Percentiles rank a stretch among this genome's conserved stretches.
phyloP scores from a whole-genome alignment of 2,113 vertebrate species.

The Catharus fuscescens region DNA sequence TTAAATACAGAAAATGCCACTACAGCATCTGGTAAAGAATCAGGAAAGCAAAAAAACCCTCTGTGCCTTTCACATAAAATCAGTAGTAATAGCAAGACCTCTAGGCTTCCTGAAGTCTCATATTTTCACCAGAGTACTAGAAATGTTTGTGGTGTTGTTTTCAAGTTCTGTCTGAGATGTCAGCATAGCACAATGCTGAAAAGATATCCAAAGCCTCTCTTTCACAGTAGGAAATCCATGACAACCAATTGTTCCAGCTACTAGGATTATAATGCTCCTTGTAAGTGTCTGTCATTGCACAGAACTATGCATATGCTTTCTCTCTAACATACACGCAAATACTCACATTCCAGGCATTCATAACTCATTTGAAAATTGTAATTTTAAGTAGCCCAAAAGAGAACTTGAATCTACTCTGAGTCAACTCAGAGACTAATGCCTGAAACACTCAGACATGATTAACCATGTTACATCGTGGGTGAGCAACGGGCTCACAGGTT shows the following conservation, averaged over 20 bases:
- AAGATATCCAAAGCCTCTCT: not conserved
- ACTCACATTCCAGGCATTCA: not conserved
- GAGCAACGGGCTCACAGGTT: not conserved
- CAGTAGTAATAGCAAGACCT: not conserved
- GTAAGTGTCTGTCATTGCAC: not conserved
- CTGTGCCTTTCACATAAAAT: not conserved
- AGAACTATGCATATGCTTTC: not conserved
- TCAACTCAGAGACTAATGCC: not conserved
- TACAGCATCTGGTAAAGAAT: not conserved
- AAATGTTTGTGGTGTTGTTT: not conserved
- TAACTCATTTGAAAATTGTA: not conserved
- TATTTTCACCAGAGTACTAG: not conserved
- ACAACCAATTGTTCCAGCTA: not conserved
- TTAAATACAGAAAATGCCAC: not conserved
- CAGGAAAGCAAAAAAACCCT: not conserved
- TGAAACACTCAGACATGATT: not conserved
- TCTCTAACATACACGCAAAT: not conserved
- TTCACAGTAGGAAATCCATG: not conserved
- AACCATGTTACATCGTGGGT: accelerated
- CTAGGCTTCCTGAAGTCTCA: not conserved
- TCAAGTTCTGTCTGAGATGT: not conserved
- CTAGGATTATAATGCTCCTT: not conserved
- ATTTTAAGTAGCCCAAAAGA: not conserved
- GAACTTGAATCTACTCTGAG: not conserved
- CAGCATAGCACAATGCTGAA: not conserved